Conservation (phyloP, 1,140 invertebrate species). For the Megathymus violae region DNA sequence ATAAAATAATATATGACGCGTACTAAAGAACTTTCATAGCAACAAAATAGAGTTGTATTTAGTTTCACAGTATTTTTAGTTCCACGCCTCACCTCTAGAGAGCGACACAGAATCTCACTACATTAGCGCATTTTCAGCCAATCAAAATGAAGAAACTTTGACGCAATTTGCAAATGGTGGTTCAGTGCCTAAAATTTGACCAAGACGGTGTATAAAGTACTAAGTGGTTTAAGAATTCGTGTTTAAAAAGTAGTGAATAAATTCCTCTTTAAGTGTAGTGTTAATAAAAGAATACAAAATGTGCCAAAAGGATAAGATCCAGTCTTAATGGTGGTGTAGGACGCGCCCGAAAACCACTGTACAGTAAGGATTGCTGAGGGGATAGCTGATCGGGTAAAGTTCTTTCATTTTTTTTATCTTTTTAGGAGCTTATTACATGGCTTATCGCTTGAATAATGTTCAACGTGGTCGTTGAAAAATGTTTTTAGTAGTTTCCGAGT, state of each 20-base stretch:
- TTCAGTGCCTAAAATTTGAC: slow-evolving; percentile 78
- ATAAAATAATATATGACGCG: slow-evolving; percentile 40
- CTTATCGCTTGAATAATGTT: slow-evolving; percentile 21
- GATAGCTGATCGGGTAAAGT: slow-evolving; percentile 82
- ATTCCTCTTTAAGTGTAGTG: slow-evolving; percentile 74
- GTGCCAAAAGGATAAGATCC: slow-evolving; percentile 82
- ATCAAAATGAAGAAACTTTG: slow-evolving; percentile 77
- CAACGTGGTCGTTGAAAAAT: neutral
- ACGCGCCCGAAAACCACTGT: slow-evolving; percentile 74
- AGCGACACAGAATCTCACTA: slow-evolving; percentile 56
- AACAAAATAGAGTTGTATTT: slow-evolving; percentile 43
- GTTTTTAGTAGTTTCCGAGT: neutral
- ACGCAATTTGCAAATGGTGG: slow-evolving; percentile 83
- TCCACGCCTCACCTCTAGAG: slow-evolving; percentile 52
- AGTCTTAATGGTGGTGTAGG: slow-evolving; percentile 82
- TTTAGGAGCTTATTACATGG: slow-evolving; percentile 17
- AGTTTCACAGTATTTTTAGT: slow-evolving; percentile 49
- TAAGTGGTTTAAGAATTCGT: slow-evolving; percentile 78
- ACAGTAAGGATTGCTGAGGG: slow-evolving; percentile 73
- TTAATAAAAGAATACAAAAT: slow-evolving; percentile 75
- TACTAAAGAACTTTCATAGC: slow-evolving; percentile 22
- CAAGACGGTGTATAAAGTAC: slow-evolving; percentile 80
- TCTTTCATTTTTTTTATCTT: slow-evolving; percentile 52
- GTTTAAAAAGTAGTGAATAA: slow-evolving; percentile 78
- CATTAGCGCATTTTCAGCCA: slow-evolving; percentile 73